Evolutionary conservation across 2,888 invertebrate species (phyloP), one percentile per base, ranked within the genome.

Genomic region (Hirtodrosophila confusa): DNA sequence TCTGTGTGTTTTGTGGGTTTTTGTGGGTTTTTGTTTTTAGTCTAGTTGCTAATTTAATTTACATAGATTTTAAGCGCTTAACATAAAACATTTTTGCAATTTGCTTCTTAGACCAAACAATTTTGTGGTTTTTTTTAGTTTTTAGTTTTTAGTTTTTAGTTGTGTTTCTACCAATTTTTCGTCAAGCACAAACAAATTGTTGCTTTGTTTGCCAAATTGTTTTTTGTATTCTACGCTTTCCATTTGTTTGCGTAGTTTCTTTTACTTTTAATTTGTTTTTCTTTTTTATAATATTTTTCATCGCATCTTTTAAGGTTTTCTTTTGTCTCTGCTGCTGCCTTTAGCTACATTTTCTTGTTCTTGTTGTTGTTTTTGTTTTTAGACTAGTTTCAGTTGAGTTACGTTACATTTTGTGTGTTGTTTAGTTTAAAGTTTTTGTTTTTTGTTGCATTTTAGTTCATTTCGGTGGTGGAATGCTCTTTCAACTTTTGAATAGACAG

Each of bases 351-450:
- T 45, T 53, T 50, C 23, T 35, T 67, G n/a, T 50, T 41, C 35
- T 43, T 41, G 27, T 40, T 44, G 49, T 64, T 40, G 8, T 27
- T 60, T 65, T 68, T n/a, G n/a, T n/a, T n/a, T 82, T 80, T 88
- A 83, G 87, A 89, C 88, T 89, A 88, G 88, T 88, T 88, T 88
- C 76, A 75, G 87, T 87, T 89, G 88, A 88, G 82, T 88, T 84
- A 82, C 86, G 71, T 86, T 80, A 80, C 80, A 77, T 60, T 73
- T 69, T 78, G 56, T 74, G 69, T 72, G 31, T 41, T 51, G 6
- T 41, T 40, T 64, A 17, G 17, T 17, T 45, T 36, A 43, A 44
- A 55, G 24, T 35, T 65, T 57, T 48, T 78, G 40, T 39, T 27
- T 40, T 31, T 8, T 36, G 11, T 48, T 43, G 8, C 43, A 35